Percentiles rank a stretch among this genome's conserved stretches.
phyloP scores from a whole-genome alignment of 2,797 vertebrate species.

The Dallia pectoralis region DNA sequence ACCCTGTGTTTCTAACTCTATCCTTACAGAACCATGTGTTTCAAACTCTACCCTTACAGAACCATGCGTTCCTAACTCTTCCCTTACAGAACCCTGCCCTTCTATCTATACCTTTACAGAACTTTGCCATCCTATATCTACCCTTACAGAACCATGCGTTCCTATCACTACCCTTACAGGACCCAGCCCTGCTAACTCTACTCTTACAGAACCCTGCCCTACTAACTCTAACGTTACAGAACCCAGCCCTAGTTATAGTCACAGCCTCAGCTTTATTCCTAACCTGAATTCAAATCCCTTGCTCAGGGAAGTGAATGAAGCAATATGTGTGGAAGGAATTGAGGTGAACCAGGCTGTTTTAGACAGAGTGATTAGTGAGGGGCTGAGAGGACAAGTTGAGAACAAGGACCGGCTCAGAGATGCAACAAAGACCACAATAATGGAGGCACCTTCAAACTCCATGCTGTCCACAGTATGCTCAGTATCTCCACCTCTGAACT shows the following conservation, averaged over 20 bases:
- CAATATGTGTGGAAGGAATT: conserved; percentile 3
- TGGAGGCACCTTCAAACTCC: conserved; percentile 28
- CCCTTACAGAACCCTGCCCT: too few species aligned
- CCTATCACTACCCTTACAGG: too few species aligned
- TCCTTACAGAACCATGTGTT: too few species aligned
- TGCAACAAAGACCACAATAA: not conserved
- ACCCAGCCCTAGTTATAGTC: not conserved
- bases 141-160: too few species aligned
- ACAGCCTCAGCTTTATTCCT: not conserved
- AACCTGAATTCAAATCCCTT: not conserved
- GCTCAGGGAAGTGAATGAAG: not conserved
- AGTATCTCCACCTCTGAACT: conserved; percentile 5
- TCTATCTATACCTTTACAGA: too few species aligned
- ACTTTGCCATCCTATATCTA: too few species aligned
- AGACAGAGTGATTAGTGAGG: not conserved
- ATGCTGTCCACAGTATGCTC: not conserved
- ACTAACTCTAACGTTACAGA: too few species aligned
- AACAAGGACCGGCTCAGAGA: not conserved
- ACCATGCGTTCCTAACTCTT: too few species aligned
- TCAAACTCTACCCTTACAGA: too few species aligned
- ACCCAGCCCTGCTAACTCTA: too few species aligned
- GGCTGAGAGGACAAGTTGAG: not conserved
- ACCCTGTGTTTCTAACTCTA: too few species aligned
- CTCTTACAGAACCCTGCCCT: too few species aligned
- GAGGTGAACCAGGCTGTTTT: conserved; percentile 12